phyloP scores from a whole-genome alignment of 2,113 vertebrate genomes.

The Salvelinus namaycush region DNA sequence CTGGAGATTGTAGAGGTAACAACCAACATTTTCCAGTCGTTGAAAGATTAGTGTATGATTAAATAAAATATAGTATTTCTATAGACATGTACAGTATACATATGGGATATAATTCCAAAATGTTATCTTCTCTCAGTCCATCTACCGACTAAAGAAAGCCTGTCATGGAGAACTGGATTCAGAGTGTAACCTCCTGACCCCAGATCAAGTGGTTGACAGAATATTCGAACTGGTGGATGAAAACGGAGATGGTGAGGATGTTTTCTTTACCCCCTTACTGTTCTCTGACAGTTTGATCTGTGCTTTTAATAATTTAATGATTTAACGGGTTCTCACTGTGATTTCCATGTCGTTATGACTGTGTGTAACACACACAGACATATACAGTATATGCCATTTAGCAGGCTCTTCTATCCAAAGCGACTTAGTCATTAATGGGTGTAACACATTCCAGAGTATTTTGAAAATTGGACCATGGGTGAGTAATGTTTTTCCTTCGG shows the following conservation, averaged over 20 bases:
- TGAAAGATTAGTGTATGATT: background rate
- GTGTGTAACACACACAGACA: too few relatives aligned
- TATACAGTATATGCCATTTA: too few relatives aligned
- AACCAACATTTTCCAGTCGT: background rate
- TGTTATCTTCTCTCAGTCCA: constrained; percentile 74
- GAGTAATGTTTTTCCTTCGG: background rate
- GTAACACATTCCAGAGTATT: background rate
- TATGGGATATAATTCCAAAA: too few relatives aligned
- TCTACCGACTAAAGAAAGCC: constrained; percentile 91
- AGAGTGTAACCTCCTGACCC: constrained; percentile 80
- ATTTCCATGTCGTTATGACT: too few relatives aligned
- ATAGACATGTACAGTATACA: background rate
- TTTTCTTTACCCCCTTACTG: background rate
- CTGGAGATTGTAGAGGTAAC: constrained; percentile 93
- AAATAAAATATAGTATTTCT: background rate
- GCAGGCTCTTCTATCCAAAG: too few relatives aligned
- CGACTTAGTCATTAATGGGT: too few relatives aligned
- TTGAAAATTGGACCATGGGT: background rate
- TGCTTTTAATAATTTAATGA: background rate
- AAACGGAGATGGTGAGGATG: constrained; percentile 88
- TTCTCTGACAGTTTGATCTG: background rate
- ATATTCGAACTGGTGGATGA: constrained; percentile 95
- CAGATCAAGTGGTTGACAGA: constrained; percentile 92
- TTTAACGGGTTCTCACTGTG: too few relatives aligned
- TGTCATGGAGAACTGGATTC: constrained; percentile 80